A percentile compares a stretch with the other conserved stretches of the same genome.
Conservation (phyloP, 2,113 vertebrate genomes). For the Ctenodactylus gundi region DNA sequence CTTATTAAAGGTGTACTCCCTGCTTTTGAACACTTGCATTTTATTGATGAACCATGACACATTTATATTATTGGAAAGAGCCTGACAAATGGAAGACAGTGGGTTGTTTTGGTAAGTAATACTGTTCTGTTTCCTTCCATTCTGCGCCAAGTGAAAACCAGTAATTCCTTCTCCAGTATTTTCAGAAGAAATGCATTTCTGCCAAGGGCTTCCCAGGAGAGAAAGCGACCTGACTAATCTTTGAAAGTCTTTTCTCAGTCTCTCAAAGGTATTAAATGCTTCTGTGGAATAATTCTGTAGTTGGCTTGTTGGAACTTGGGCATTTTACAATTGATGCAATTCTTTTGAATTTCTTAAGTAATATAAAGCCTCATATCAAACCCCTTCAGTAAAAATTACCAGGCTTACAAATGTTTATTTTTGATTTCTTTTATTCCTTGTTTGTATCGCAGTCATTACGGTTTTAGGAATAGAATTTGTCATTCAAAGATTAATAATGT, state of each 20-base stretch:
- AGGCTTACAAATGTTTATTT: neutral
- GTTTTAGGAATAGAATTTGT: neutral
- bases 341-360: constrained; percentile 31
- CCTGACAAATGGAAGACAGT: neutral
- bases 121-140: neutral
- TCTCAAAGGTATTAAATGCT: neutral
- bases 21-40: constrained; percentile 16
- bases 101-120: constrained; percentile 19
- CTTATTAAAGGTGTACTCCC: neutral
- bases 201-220: constrained; percentile 33
- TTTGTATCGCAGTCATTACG: neutral
- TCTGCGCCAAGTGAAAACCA: neutral
- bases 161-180: constrained; percentile 25
- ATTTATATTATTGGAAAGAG: constrained; percentile 3
- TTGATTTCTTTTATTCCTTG: constrained; percentile 11
- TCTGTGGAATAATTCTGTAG: neutral
- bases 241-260: neutral
- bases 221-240: constrained; percentile 32
- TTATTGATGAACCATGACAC: constrained; percentile 12
- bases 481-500: neutral
- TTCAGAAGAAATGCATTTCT: constrained; percentile 28
- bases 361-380: constrained; percentile 14
- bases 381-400: constrained; percentile 34
- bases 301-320: constrained; percentile 54
- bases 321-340: constrained; percentile 55